phyloP scores from a whole-genome alignment of 2,888 invertebrate genomes.

The Oxycera nigricornis region DNA sequence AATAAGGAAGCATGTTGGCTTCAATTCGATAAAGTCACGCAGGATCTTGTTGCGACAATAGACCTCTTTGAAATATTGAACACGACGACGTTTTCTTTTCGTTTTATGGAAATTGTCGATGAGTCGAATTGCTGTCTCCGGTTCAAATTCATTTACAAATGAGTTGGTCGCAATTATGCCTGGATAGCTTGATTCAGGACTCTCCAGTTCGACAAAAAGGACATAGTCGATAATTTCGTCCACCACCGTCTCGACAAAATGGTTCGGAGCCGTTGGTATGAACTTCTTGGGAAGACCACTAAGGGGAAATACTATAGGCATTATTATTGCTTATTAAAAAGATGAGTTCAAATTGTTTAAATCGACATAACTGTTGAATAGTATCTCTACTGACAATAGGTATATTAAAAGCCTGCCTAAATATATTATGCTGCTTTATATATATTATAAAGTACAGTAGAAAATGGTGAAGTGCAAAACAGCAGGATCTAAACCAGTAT shows the following conservation, averaged over 20 bases:
- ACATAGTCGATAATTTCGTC: conserved; percentile 12
- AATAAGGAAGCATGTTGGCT: conserved; percentile 66
- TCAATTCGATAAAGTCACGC: conserved; percentile 27
- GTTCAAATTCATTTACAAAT: conserved; percentile 41
- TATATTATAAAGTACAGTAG: too few species aligned
- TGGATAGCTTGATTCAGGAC: background rate
- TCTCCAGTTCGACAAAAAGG: conserved; percentile 10
- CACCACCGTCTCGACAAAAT: conserved; percentile 15
- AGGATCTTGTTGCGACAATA: conserved; percentile 38
- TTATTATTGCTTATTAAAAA: background rate
- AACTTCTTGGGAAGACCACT: conserved; percentile 24
- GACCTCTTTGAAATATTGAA: conserved; percentile 40
- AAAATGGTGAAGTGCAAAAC: too few species aligned
- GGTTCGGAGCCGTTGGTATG: conserved; percentile 37
- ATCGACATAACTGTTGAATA: too few species aligned
- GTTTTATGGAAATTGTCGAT: conserved; percentile 13
- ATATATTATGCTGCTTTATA: too few species aligned
- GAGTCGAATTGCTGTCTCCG: conserved; percentile 36
- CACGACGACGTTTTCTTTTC: background rate
- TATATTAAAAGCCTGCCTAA: too few species aligned
- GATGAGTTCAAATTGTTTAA: too few species aligned
- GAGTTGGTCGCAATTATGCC: conserved; percentile 42
- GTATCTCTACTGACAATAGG: too few species aligned
- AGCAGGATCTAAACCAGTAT: too few species aligned
- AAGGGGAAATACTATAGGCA: background rate